Evolutionary conservation across 2,797 vertebrate species (phyloP), one percentile per base, ranked within the genome.

Genomic region (Siniperca scherzeri): DNA sequence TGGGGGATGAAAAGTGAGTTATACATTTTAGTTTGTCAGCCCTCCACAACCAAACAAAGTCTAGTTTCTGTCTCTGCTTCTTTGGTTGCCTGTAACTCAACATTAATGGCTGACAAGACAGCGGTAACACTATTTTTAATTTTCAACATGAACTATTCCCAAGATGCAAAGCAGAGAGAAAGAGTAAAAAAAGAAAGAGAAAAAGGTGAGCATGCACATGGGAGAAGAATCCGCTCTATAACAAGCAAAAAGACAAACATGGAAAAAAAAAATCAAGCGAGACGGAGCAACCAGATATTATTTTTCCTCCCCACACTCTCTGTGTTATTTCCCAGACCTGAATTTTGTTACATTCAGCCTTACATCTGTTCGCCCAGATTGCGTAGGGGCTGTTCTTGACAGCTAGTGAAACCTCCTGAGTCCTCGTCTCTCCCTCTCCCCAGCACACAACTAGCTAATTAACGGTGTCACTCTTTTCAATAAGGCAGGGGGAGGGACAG

Each of bases 361-460:
- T 95, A 96, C 96, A 96, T 96, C 96, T 97, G 96, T 95, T 95
- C 87, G 84, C 91, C 94, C 96, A 96, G 96, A 96, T 96, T 96
- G 96, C 91, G 81, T 79, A 79, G 97, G 97, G 89, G 96, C 97
- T 88, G 97, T 97, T 95, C 91, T 98, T 97, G 94, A 98, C 97
- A 95, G 95, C 95, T 86, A 95, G 89, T 56, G 89, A 94, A 95
- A 90, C 94, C 96, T 96, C 95, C 93, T 94, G 98, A 90, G 97
- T 96, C 95, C 98, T 97, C 95, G 84, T 88, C 92, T 91, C 91
- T 97, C 97, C 95, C 83, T 92, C 92, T 93, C 87, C 89, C 91
- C 94, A 79, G 92, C 94, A 93, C 91, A 89, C 93, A 93, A 86
- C 89, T 88, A 92, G 92, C 95, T 96, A 96, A 96, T 96, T 96